Conservation (phyloP, 2,797 vertebrate species). For the Tachyglossus aculeatus region DNA sequence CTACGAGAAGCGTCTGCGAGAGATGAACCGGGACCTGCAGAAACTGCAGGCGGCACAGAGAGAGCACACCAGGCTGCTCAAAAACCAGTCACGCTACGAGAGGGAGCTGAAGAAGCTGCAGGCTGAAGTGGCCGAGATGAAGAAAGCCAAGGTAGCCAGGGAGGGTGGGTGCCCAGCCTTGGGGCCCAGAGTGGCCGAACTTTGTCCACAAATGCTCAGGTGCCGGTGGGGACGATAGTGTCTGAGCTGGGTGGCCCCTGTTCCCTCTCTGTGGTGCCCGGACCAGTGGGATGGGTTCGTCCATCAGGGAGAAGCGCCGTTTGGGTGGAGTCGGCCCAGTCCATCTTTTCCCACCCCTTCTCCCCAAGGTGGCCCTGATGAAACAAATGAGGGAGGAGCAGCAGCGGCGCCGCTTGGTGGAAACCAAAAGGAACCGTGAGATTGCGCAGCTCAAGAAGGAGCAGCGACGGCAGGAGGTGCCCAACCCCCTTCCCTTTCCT, state of each 20-base stretch:
- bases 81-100: constrained; percentile 94
- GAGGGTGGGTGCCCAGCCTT: neutral
- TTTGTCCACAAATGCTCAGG: no score
- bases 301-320: neutral
- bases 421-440: constrained; percentile 93
- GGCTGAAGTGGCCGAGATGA: constrained; percentile 93
- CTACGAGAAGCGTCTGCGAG: constrained; percentile 93
- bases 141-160: constrained; percentile 90
- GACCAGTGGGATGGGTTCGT: neutral
- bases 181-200: neutral
- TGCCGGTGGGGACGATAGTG: neutral
- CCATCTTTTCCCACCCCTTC: fast-evolving
- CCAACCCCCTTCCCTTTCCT: neutral
- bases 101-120: constrained; percentile 95
- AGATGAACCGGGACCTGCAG: constrained; percentile 95
- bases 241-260: neutral
- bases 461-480: constrained; percentile 92
- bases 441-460: constrained; percentile 97
- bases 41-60: constrained; percentile 95
- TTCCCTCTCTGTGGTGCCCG: neutral
- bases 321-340: neutral
- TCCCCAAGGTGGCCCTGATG: constrained; percentile 87
- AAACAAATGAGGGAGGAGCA: constrained; percentile 99
- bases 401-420: constrained; percentile 89
- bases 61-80: constrained; percentile 92